Evolutionary conservation across 2,888 invertebrate species (phyloP).

Genomic region (Oligia fasciuncula): DNA sequence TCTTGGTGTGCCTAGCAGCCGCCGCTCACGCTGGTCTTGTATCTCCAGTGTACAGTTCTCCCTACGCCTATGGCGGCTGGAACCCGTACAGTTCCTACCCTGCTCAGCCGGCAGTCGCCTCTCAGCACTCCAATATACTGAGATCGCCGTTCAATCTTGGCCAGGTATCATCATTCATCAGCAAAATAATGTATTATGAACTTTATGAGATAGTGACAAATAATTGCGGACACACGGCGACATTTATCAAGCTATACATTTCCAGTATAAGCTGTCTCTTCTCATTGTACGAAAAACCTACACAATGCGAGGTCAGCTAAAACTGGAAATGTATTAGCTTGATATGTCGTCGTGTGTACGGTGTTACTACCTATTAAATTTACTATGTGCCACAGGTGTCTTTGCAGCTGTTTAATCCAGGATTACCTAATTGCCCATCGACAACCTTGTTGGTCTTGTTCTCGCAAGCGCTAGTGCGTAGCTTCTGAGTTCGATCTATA

Average conservation of each 20-base stretch:
- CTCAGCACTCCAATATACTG: constrained; percentile 91
- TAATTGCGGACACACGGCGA: neutral
- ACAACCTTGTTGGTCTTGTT: neutral
- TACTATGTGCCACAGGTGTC: neutral
- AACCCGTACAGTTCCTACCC: constrained; percentile 86
- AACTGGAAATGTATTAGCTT: neutral
- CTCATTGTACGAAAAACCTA: neutral
- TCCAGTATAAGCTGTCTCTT: neutral
- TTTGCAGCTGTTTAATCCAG: neutral
- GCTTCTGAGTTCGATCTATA: neutral
- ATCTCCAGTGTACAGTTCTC: constrained; percentile 80
- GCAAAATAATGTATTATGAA: neutral
- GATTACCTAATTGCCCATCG: neutral
- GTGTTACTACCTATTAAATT: neutral
- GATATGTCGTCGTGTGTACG: neutral
- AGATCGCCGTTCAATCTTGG: constrained; percentile 92
- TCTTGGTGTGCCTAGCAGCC: constrained; percentile 77
- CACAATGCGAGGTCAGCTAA: neutral
- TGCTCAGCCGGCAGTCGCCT: constrained; percentile 87
- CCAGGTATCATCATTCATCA: constrained; percentile 82
- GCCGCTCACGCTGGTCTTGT: constrained; percentile 77
- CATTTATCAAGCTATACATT: neutral
- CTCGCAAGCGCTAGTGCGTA: neutral
- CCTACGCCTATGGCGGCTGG: constrained; percentile 79
- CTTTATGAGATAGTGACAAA: neutral